Evolutionary conservation across 1,140 invertebrate species (phyloP).

Genomic region (Leptinotarsa defecta): DNA sequence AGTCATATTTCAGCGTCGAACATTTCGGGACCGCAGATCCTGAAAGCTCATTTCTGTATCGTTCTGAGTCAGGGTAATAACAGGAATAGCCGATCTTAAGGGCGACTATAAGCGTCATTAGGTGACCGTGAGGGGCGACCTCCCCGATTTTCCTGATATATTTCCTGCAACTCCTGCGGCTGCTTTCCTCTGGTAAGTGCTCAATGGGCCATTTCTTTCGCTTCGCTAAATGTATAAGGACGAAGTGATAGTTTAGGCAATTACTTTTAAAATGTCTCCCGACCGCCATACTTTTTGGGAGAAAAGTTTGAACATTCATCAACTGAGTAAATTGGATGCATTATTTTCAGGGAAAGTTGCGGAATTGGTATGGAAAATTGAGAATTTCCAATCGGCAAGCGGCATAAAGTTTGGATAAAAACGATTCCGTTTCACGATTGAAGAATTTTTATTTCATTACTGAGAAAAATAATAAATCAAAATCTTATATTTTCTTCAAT

Average conservation of each 20-base stretch:
- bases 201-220: constrained; percentile 53
- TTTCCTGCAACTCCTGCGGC: constrained; percentile 37
- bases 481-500: no score
- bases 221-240: constrained; percentile 44
- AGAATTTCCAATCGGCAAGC: not conserved
- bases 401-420: no score
- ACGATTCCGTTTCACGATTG: no score
- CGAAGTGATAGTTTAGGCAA: constrained; percentile 16
- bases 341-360: not conserved
- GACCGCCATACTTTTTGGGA: not conserved
- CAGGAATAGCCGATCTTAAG: constrained; percentile 40
- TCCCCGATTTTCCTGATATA: constrained; percentile 44
- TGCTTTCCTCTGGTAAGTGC: constrained; percentile 45
- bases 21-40: constrained; percentile 16
- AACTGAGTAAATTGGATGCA: not conserved
- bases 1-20: not conserved
- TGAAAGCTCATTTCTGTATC: constrained; percentile 13
- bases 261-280: constrained; percentile 7
- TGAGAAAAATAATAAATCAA: no score
- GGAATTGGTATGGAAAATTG: not conserved
- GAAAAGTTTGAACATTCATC: not conserved
- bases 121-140: constrained; percentile 36
- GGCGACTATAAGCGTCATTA: constrained; percentile 47
- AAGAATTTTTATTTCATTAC: no score
- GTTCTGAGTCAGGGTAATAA: constrained; percentile 31